phyloP scores from a whole-genome alignment of 2,113 vertebrate species.

The Dendropsophus ebraccatus region DNA sequence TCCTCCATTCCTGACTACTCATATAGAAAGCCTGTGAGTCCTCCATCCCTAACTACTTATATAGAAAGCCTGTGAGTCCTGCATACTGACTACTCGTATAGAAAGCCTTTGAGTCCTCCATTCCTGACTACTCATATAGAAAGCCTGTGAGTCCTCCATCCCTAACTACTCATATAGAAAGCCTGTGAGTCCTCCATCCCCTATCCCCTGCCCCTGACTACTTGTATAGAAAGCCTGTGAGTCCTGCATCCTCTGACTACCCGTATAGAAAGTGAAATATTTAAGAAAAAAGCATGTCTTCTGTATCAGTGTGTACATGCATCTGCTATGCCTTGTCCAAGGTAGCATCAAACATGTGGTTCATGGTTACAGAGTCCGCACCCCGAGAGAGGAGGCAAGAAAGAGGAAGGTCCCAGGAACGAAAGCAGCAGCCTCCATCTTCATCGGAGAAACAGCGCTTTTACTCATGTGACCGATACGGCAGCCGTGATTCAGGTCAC shows the following conservation, averaged over 20 bases:
- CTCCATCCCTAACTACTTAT: neutral
- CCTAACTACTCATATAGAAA: neutral
- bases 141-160: neutral
- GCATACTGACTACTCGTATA: neutral
- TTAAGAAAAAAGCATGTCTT: too few species aligned
- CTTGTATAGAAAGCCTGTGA: too few species aligned
- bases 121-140: neutral
- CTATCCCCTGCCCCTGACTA: too few species aligned
- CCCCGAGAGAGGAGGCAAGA: conserved; percentile 78
- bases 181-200: neutral
- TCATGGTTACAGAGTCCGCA: conserved; percentile 66
- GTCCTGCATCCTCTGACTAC: neutral
- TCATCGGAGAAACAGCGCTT: conserved; percentile 92
- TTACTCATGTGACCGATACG: conserved; percentile 94
- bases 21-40: neutral
- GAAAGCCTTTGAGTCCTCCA: neutral
- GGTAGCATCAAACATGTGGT: conserved; percentile 48
- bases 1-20: neutral
- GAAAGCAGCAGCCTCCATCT: conserved; percentile 88
- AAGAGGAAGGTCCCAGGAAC: conserved; percentile 90
- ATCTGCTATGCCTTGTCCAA: neutral
- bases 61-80: neutral
- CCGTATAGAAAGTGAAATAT: neutral
- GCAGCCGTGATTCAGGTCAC: conserved; percentile 85
- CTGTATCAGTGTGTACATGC: neutral